Conservation (phyloP, 2,888 invertebrate species). For the Aricia artaxerxes region DNA sequence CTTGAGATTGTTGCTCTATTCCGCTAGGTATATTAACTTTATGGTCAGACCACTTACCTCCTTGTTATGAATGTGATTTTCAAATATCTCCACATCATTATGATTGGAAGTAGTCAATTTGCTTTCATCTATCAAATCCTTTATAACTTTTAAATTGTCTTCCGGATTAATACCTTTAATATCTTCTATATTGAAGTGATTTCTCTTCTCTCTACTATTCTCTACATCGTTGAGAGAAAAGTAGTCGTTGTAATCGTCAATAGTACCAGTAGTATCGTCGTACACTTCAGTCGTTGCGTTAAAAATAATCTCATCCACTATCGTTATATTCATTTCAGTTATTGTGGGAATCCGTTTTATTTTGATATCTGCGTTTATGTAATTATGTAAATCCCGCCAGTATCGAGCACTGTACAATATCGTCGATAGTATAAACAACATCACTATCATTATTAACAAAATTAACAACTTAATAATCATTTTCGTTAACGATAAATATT, state of each 20-base stretch:
- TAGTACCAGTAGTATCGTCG: conserved; percentile 37
- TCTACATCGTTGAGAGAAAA: conserved; percentile 41
- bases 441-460: conserved; percentile 59
- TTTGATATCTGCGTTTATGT: conserved; percentile 67
- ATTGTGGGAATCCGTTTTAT: conserved; percentile 67
- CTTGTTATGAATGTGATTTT: conserved; percentile 7
- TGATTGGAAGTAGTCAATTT: conserved; percentile 51
- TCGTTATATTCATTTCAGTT: conserved; percentile 52
- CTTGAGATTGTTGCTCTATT: too few species aligned
- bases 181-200: conserved; percentile 48
- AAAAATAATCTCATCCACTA: conserved; percentile 41
- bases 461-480: conserved; percentile 57
- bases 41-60: conserved; percentile 33
- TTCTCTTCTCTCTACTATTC: conserved; percentile 46
- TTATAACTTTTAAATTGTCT: conserved; percentile 47
- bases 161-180: conserved; percentile 56
- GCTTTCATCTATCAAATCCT: conserved; percentile 56
- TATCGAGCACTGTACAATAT: conserved; percentile 63
- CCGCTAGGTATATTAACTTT: too few species aligned
- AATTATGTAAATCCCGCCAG: conserved; percentile 70
- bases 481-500: conserved; percentile 54
- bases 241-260: conserved; percentile 33
- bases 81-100: conserved; percentile 54
- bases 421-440: conserved; percentile 59
- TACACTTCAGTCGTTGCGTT: conserved; percentile 37